Conservation (phyloP, 1,140 invertebrate species). For the Aradophagus sp. region DNA sequence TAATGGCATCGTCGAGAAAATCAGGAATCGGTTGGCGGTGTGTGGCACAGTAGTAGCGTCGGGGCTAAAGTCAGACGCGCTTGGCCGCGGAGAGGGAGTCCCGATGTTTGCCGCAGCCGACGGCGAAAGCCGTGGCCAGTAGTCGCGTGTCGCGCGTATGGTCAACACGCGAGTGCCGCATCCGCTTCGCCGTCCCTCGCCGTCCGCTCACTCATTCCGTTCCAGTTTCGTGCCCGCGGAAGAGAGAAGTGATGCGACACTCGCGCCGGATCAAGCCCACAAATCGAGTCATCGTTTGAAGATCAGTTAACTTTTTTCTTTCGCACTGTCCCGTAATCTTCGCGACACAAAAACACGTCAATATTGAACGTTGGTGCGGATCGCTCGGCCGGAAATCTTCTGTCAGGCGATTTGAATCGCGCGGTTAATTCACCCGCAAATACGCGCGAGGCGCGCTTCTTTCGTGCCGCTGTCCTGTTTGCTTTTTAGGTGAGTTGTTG, state of each 20-base stretch:
- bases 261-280: not conserved
- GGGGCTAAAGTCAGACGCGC: conserved; percentile 24
- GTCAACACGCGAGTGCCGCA: conserved; percentile 38
- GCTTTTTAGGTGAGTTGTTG: conserved; percentile 42
- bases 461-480: conserved; percentile 29
- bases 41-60: conserved; percentile 29
- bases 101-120: conserved; percentile 11
- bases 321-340: too few relatives aligned
- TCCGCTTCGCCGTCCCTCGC: conserved; percentile 8
- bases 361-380: not conserved
- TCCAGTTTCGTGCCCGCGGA: conserved; percentile 14
- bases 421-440: conserved; percentile 3
- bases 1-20: too few relatives aligned
- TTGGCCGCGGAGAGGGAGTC: conserved; percentile 25
- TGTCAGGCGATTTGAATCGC: conserved; percentile 3
- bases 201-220: conserved; percentile 8
- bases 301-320: too few relatives aligned
- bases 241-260: conserved; percentile 33
- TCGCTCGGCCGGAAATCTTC: conserved; percentile 3
- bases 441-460: not conserved
- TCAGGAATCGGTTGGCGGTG: too few relatives aligned
- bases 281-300: too few relatives aligned
- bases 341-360: too few relatives aligned
- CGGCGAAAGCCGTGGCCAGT: conserved; percentile 15
- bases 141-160: conserved; percentile 44